Base-by-base conservation (phyloP, 2,797 vertebrate species). In the Rousettus madagascariensis region DNA sequence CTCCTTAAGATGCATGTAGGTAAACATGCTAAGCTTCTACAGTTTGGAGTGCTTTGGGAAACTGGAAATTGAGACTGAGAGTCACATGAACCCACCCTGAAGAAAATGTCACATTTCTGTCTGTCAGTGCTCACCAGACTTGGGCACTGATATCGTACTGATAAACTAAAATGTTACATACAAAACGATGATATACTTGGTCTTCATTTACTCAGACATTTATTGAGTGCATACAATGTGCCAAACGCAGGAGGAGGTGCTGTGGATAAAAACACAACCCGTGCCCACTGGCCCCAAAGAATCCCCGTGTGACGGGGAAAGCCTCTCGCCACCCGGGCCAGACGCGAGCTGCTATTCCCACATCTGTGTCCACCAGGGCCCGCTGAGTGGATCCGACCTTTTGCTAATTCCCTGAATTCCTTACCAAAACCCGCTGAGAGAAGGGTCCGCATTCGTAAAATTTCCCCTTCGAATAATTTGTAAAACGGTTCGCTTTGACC, bases 401-500 rank as follows among this genome's bases (percentile, higher is more conserved):
- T 89, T 41, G 28, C 90, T 86, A 66, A 89, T 94, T 92, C 90
- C 43, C 61, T 78, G 38, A 91, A 86, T 71, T 74, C 53, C 78
- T 94, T 57, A 86, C 88, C 78, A 91, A 95, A 96, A 86, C 33
- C 80, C 90, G 74, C 0, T 86, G 22, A 38, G 16, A 65, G 9
- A 72, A 11, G 92, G 92, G 36, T 66, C 59, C 69, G 93, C 80
- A 38, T 16, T 82, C 77, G 61, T 86, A 93, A 95, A 90, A 90
- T 1, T 49, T 71, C 36, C 68, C 24, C 36, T 63, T 20, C 51
- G 22, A 93, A 90, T 77, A 83, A 93, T 43, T 38, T 75, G 30
- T 84, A 86, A 95, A 92, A 94, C 80, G 66, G 51, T 38, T 75
- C 86, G 63, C 26, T 96, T 24, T 74, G 41, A 79, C 33, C 75